These are phyloP conservation scores for Homarus americanus DNA, from an alignment of 1,140 invertebrate genomes.

Conservation along the genomic window DNA sequence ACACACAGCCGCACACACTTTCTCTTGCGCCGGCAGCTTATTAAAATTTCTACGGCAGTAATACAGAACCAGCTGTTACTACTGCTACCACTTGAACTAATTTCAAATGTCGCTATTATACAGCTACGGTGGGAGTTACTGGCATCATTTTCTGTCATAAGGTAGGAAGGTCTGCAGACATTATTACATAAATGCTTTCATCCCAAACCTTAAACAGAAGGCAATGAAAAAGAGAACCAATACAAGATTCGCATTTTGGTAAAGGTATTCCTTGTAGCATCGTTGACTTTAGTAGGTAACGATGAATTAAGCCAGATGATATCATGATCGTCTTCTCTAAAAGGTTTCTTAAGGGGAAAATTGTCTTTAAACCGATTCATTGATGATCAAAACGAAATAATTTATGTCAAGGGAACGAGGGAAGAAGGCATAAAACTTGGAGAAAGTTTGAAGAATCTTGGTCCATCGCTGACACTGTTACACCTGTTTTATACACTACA, in stretches of 20 bases:
- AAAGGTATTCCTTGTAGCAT: not conserved
- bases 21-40: constrained; percentile 12
- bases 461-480: too few relatives aligned
- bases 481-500: too few relatives aligned
- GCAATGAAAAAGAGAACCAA: not conserved
- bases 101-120: constrained; percentile 19
- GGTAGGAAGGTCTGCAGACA: not conserved
- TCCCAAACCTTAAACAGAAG: constrained; percentile 27
- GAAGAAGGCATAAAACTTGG: too few relatives aligned
- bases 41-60: constrained; percentile 50
- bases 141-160: constrained; percentile 39
- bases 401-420: too few relatives aligned
- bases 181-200: constrained; percentile 32
- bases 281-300: not conserved
- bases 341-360: too few relatives aligned
- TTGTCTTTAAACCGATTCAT: too few relatives aligned
- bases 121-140: constrained; percentile 35
- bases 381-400: too few relatives aligned
- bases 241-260: constrained; percentile 3
- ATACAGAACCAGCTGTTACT: constrained; percentile 43
- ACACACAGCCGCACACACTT: not conserved
- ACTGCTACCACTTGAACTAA: constrained; percentile 33
- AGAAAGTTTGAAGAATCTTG: too few relatives aligned
- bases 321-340: too few relatives aligned
- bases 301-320: too few relatives aligned